A percentile compares a stretch with the other conserved stretches of the same genome.
phyloP scores from a whole-genome alignment of 2,888 invertebrate species.

The Tachina fera region DNA sequence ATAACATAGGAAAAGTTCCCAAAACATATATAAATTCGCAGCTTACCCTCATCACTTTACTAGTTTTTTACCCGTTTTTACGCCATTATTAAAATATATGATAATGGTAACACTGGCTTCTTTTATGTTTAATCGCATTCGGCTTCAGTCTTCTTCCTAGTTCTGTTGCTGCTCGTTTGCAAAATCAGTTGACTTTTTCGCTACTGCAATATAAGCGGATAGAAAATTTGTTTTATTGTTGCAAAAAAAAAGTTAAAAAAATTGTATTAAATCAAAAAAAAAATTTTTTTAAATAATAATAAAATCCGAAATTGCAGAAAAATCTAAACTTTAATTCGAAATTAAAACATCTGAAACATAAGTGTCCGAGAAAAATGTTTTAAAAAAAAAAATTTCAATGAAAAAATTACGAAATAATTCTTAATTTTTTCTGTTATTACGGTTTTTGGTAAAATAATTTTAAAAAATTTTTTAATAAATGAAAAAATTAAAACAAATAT shows the following conservation, averaged over 20 bases:
- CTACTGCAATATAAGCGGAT: constrained; percentile 79
- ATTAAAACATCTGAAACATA: constrained; percentile 73
- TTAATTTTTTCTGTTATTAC: constrained; percentile 76
- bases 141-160: constrained; percentile 80
- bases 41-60: too few relatives aligned
- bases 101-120: constrained; percentile 61
- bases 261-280: constrained; percentile 77
- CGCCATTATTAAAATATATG: not conserved
- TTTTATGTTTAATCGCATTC: constrained; percentile 74
- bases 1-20: too few relatives aligned
- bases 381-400: constrained; percentile 56
- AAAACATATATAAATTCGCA: too few relatives aligned
- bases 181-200: constrained; percentile 81
- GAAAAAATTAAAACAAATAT: constrained; percentile 77
- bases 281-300: constrained; percentile 78
- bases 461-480: constrained; percentile 72
- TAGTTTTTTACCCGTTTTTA: constrained; percentile 19
- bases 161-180: constrained; percentile 81
- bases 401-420: constrained; percentile 76
- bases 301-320: constrained; percentile 78
- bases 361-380: constrained; percentile 69
- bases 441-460: constrained; percentile 76
- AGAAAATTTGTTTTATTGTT: constrained; percentile 80
- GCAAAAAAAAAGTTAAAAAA: constrained; percentile 79
- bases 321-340: constrained; percentile 76